Base-by-base conservation (phyloP, 2,888 invertebrate genomes). In the Ischnura elegans region DNA sequence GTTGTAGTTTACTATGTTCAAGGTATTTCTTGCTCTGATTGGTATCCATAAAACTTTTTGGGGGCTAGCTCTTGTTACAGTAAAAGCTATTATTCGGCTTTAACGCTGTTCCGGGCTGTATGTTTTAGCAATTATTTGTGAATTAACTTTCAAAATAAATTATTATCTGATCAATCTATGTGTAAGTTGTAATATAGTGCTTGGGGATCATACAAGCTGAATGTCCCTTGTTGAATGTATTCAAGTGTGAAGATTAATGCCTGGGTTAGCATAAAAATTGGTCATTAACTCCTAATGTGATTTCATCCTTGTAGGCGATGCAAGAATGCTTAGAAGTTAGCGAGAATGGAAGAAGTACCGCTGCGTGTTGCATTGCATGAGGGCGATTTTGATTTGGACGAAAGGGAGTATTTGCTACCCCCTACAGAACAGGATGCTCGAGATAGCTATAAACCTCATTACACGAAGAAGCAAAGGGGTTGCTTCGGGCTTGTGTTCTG, bases 371-470 rank as follows among this genome's bases (percentile, higher is more conserved):
- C 94, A 94, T 95, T 95, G 93, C 95, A 95, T 94, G 95, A 96
- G 94, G 95, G 95, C 87, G 95, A 95, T 93, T 96, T 96, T 95
- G 96, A 96, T 94, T 96, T 96, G 95, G 96, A 96, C 94, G 96
- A 96, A 95, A 96, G 95, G 94, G 96, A 96, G 94, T 96, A 96
- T 94, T 95, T 96, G 93, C 95, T 96, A 94, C 95, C 95, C 87
- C 95, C 95, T 43, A 94, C 95, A 93, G 94, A 95, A 66, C 95
- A 95, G 94, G 94, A 95, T 94, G 95, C 94, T 16, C 94, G 93
- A 36, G 93, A 94, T 51, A 93, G 93, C 42, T 87, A 86, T 16
- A 90, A 93, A 76, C 87, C 94, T 61, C 93, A 93, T 42, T 87
- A 93, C 84, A 87, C 94, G 43, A 94, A 94, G 85, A 93, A 76